phyloP scores from a whole-genome alignment of 2,888 invertebrate genomes.

The Ecliptopera silaceata region DNA sequence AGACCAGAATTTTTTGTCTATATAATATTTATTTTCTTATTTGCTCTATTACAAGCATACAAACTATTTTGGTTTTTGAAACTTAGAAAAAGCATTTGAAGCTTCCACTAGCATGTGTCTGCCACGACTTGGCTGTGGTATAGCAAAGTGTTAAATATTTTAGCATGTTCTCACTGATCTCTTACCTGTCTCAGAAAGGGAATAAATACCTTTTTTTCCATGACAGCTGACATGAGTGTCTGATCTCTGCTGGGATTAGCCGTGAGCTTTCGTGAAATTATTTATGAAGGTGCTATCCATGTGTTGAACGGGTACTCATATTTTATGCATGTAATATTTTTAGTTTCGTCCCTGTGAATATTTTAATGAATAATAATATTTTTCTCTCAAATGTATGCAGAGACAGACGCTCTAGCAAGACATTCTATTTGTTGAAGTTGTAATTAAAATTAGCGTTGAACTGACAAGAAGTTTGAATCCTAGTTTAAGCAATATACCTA shows the following conservation, averaged over 20 bases:
- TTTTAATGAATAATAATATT: constrained; percentile 8
- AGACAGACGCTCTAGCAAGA: neutral
- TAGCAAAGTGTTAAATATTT: constrained; percentile 29
- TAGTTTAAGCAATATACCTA: constrained; percentile 1
- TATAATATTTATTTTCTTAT: too few relatives aligned
- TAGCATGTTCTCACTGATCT: constrained; percentile 25
- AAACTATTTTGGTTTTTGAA: too few relatives aligned
- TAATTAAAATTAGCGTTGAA: constrained; percentile 17
- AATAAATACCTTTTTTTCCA: constrained; percentile 36
- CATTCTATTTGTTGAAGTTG: neutral
- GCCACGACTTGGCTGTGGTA: neutral
- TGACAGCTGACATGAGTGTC: constrained; percentile 34
- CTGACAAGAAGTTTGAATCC: constrained; percentile 11
- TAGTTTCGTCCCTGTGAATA: constrained; percentile 21
- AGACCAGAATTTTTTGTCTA: too few relatives aligned
- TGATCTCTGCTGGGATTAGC: constrained; percentile 31
- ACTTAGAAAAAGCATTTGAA: neutral
- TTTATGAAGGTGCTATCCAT: constrained; percentile 27
- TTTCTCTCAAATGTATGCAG: neutral
- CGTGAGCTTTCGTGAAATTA: constrained; percentile 30
- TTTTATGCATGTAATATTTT: constrained; percentile 33
- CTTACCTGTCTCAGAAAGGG: constrained; percentile 26
- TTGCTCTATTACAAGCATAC: too few relatives aligned
- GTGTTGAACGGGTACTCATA: constrained; percentile 23
- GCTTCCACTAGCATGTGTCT: neutral